Evolutionary conservation across 2,888 invertebrate genomes (phyloP), one percentile per base, ranked within the genome.

Genomic region (Coelinius sp.): DNA sequence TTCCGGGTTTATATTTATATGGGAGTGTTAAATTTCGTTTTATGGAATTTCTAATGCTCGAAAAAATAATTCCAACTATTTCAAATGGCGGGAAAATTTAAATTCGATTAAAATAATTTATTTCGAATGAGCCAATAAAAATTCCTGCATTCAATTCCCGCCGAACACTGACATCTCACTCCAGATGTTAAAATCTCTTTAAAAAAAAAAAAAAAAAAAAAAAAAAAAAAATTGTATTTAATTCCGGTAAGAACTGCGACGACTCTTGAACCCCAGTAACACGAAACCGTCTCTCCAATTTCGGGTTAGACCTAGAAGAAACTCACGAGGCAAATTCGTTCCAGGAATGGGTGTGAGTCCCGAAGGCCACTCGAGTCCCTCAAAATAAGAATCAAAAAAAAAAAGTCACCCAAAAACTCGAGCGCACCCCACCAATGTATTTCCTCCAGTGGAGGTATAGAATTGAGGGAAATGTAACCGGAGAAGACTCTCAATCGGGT

Each of bases 381-480:
- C 10, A 53, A 53, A 25, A 53, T 27, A 25, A 53, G 25, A 53
- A 24, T 25, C 8, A 25, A 35, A 31, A 17, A 35, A 59, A 35
- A 59, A 35, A 41, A 12, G 35, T 22, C 27, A 27, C 44, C 31
- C 27, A 75, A 74, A 73, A 71, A 73, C 66, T 24, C 56, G 63
- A 72, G 70, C 71, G 70, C 71, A n/a, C 68, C 68, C 71, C 56
- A 1, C 27, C 14, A 20, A 63, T 70, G 56, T 73, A 68, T 73
- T 74, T 74, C 68, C 70, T 74, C 62, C 68, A 65, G 62, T 62
- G 46, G 44, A 46, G 44, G 46, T 49, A 49, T 17, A 20, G 59
- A 10, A 59, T 31, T 75, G 56, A 66, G 75, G 78, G 76, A 78
- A 78, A 72, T 73, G 80, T 82, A 83, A 83, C 77, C 75, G 75